Evolutionary conservation across 2,113 vertebrate species (phyloP), one percentile per base, ranked within the genome.

Genomic region (Melanostigma gelatinosum): DNA sequence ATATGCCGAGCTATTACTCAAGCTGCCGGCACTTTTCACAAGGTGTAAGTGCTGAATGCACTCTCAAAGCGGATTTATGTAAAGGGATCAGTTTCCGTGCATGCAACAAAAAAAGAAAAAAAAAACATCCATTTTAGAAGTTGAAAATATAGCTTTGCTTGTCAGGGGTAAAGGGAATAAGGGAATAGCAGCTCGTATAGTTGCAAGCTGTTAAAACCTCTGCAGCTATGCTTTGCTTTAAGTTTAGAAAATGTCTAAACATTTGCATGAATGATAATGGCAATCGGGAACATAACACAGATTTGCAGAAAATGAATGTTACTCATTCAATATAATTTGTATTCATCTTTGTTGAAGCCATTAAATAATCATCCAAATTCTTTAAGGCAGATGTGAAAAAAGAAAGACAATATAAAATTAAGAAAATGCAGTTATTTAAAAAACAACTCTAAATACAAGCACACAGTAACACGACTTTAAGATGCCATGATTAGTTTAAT

Each of bases 1-100:
- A 80, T 68, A 83, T 75, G 80, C 78, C 72, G 83, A 83, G 84
- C 86, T 77, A 79, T 86, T 90, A 82, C 83, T 90, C 69, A 72
- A 74, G 72, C 85, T 84, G 83, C 75, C 27, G 60, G 84, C 69
- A 60, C 66, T 87, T 86, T 87, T 90, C 66, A 78, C 80, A 82
- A 85, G 78, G 65, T 84, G 76, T 40, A 77, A 75, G 70, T 48
- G 71, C 62, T 48, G 74, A 83, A 86, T 68, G 75, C 32, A 18
- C 76, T 79, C 80, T 85, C 72, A 82, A 74, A 88, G 81, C 85
- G 65, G 79, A 79, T 83, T 85, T 69, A 77, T 84, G 55, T 73
- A 61, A 82, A 76, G 44, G 69, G 77, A 89, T 88, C 72, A 72
- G 9, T 68, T 83, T 85, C 27, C 73, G 63, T 76, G 55, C n/a